phyloP scores from a whole-genome alignment of 2,797 vertebrate species.

The Meda fulgida region DNA sequence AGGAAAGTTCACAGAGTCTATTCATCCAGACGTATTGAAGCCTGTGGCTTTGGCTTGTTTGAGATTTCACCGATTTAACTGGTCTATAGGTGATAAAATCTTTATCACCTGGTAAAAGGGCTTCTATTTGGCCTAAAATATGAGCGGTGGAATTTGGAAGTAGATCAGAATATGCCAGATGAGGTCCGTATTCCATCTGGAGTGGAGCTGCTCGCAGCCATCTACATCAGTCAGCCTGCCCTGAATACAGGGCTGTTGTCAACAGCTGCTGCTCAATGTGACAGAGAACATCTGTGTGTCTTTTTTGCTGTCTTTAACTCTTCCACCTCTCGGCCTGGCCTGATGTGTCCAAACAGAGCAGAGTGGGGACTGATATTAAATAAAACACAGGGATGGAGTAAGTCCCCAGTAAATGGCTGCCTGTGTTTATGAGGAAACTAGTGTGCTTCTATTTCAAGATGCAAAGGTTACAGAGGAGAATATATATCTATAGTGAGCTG shows the following conservation, averaged over 20 bases:
- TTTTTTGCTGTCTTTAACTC: constrained; percentile 21
- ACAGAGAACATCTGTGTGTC: constrained; percentile 46
- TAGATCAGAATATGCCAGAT: constrained; percentile 30
- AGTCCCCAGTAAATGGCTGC: neutral
- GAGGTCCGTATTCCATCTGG: constrained; percentile 31
- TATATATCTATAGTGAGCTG: constrained; percentile 22
- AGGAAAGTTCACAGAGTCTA: neutral
- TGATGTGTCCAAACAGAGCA: neutral
- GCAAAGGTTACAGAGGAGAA: constrained; percentile 16
- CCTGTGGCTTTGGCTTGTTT: neutral
- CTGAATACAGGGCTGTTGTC: constrained; percentile 27
- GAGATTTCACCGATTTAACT: neutral
- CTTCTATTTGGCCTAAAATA: constrained; percentile 18
- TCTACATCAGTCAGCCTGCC: constrained; percentile 26
- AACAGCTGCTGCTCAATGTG: constrained; percentile 25
- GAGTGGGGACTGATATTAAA: neutral
- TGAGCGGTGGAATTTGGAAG: constrained; percentile 4
- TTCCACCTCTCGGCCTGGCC: neutral
- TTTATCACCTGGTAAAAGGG: constrained; percentile 13
- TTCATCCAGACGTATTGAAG: neutral
- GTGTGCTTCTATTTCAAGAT: constrained; percentile 31
- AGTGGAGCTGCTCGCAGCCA: constrained; percentile 17
- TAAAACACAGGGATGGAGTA: neutral
- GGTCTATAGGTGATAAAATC: constrained; percentile 19
- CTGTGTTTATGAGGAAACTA: constrained; percentile 4